A percentile compares a stretch with the other conserved stretches of the same genome.
Evolutionary conservation across 2,888 invertebrate species (phyloP).

Genomic region (Brachylomia viminalis): DNA sequence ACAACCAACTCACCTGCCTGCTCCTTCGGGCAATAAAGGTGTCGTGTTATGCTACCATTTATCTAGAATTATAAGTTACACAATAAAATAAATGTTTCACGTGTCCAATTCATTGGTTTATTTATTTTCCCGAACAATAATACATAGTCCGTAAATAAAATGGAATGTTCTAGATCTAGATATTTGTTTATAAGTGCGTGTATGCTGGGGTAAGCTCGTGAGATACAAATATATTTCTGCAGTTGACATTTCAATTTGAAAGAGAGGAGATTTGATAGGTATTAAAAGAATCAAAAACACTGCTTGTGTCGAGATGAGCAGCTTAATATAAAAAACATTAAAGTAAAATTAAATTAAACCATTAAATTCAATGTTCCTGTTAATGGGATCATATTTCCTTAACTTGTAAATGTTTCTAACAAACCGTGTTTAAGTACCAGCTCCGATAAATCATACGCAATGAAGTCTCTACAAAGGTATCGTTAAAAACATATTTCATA

Average conservation of each 20-base stretch:
- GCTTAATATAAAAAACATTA: not conserved
- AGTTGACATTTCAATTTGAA: constrained; percentile 15
- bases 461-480: constrained; percentile 34
- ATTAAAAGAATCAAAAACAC: not conserved
- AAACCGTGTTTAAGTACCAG: constrained; percentile 22
- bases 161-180: constrained; percentile 10
- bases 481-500: constrained; percentile 64
- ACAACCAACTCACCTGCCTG: not conserved
- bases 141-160: constrained; percentile 9
- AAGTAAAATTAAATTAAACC: constrained; percentile 1
- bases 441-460: constrained; percentile 39
- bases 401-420: constrained; percentile 6
- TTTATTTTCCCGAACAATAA: constrained; percentile 12
- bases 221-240: constrained; percentile 23
- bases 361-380: constrained; percentile 27
- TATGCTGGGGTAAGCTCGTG: constrained; percentile 36
- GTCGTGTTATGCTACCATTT: not conserved
- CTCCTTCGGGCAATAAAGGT: not conserved
- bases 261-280: no score
- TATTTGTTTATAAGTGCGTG: constrained; percentile 41
- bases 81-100: not conserved
- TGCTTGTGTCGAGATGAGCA: not conserved
- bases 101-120: not conserved
- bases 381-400: constrained; percentile 12
- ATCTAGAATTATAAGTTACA: not conserved